Conservation (phyloP, 35 echinoderm and acorn worm genomes). For the Patiria miniata region DNA sequence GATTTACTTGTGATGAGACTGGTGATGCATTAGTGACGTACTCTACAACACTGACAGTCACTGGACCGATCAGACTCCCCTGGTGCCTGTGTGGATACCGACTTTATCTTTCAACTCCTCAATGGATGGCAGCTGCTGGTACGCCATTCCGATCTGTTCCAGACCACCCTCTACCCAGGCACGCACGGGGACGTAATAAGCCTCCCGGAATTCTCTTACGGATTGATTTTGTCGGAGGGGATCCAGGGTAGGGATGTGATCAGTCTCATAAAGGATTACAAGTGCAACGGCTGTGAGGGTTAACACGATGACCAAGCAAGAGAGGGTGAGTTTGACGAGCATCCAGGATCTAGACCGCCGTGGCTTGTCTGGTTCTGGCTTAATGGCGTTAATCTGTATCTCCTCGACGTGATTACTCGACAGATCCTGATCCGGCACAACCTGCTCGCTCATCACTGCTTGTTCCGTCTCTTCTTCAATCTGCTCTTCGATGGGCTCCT, state of each 20-base stretch:
- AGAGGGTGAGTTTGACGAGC: background rate
- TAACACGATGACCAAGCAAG: background rate
- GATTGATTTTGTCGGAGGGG: background rate
- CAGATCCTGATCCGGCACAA: background rate
- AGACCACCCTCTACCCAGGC: slow-evolving; percentile 21
- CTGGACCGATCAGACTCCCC: too few species aligned
- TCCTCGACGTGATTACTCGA: slow-evolving; percentile 26
- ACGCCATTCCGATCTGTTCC: slow-evolving; percentile 13
- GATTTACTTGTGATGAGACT: too few species aligned
- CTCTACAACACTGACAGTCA: too few species aligned
- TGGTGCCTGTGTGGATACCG: background rate
- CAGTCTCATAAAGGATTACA: slow-evolving; percentile 25
- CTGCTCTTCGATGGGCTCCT: background rate
- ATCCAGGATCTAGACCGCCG: background rate
- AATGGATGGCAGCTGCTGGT: slow-evolving; percentile 1
- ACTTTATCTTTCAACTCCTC: background rate
- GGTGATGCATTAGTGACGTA: too few species aligned
- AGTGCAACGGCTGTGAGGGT: background rate
- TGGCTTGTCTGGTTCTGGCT: background rate
- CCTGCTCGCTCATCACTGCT: background rate
- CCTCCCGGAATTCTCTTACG: slow-evolving; percentile 5
- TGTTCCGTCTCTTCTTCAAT: background rate
- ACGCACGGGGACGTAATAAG: slow-evolving; percentile 29
- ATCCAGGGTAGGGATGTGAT: slow-evolving; percentile 30
- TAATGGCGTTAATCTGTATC: background rate